Percentiles rank a stretch among this genome's conserved stretches.
Evolutionary conservation across 2,888 invertebrate species (phyloP).

Genomic region (Papilio protenor): DNA sequence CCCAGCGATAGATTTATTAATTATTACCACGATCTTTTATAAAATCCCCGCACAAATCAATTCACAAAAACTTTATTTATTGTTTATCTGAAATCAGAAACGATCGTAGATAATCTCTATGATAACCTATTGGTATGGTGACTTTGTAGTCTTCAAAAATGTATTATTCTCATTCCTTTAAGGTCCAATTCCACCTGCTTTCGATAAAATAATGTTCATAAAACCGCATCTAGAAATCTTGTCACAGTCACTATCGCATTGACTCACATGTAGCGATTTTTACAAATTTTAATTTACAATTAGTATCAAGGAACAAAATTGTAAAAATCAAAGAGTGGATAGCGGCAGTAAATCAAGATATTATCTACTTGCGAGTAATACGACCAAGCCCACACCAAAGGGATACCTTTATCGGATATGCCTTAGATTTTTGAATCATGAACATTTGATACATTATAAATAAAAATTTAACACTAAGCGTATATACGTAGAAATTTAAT

Average conservation of each 20-base stretch:
- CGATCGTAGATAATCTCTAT: too few relatives aligned
- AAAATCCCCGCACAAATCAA: conserved; percentile 17
- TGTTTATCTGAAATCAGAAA: background rate
- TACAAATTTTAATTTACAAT: background rate
- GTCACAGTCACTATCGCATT: background rate
- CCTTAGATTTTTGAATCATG: conserved; percentile 35
- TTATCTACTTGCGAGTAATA: conserved; percentile 77
- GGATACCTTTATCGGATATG: conserved; percentile 61
- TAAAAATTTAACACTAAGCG: conserved; percentile 28
- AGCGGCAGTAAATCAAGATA: conserved; percentile 81
- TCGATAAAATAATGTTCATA: background rate
- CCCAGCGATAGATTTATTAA: conserved; percentile 78
- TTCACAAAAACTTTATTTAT: conserved; percentile 5
- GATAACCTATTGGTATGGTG: too few relatives aligned
- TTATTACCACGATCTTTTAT: conserved; percentile 60
- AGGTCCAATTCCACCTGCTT: background rate
- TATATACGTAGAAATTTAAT: conserved; percentile 46
- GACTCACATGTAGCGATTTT: background rate
- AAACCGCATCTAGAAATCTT: background rate
- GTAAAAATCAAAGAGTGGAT: conserved; percentile 57
- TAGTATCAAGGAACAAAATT: conserved; percentile 6
- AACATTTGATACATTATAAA: conserved; percentile 24
- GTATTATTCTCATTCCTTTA: too few relatives aligned
- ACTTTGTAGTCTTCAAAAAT: too few relatives aligned
- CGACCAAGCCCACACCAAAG: conserved; percentile 70